Base-by-base conservation (phyloP, 2,113 vertebrate genomes). In the Guaruba guarouba region DNA sequence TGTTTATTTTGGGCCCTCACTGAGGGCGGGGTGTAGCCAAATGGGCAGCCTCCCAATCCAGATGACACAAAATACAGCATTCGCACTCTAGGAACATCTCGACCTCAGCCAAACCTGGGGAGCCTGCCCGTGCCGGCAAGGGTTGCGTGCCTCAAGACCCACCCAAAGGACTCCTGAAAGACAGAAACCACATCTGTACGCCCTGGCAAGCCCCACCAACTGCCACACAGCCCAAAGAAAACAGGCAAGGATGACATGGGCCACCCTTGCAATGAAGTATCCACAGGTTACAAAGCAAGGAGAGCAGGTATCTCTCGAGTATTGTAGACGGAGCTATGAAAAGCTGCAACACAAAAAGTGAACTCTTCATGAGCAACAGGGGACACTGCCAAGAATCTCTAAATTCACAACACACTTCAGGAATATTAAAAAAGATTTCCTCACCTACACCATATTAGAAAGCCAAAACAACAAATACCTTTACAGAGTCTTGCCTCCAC, bases 1-100 rank as follows among this genome's bases (percentile, higher is more conserved):
- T 94, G 94, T 95, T 97, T 96, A 93, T 95, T 97, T 97, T 96
- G 94, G 96, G 95, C 81, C 0, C 2, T 13, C 13, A 0, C 63
- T 16, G 51, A 90, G 75, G 76, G 92, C 51, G 44, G 85, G 92
- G 81, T 68, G 67, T 2, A 76, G 96, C 91, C 89, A 82, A 95
- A 10, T 2, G 39, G 94, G 81, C 91, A 91, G 14, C 1, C 9
- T 68, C 91, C 86, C 93, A 93, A 10, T 3, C 69, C 89, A 51
- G 83, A 84, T 63, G 84, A 48, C 80, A 95, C 88, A 51, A 52
- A 90, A 64, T 1, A 39, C 91, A 33, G 69, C 55, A 1, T 49
- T 88, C 0, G 95, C 93, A 92, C 93, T 97, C 96, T 71, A 97
- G 95, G 96, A 97, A 97, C 70, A 11, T 37, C 61, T 16, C 61